Percentiles rank a stretch among this genome's conserved stretches.
Evolutionary conservation across 2,113 vertebrate genomes (phyloP).

Genomic region (Sorex araneus): DNA sequence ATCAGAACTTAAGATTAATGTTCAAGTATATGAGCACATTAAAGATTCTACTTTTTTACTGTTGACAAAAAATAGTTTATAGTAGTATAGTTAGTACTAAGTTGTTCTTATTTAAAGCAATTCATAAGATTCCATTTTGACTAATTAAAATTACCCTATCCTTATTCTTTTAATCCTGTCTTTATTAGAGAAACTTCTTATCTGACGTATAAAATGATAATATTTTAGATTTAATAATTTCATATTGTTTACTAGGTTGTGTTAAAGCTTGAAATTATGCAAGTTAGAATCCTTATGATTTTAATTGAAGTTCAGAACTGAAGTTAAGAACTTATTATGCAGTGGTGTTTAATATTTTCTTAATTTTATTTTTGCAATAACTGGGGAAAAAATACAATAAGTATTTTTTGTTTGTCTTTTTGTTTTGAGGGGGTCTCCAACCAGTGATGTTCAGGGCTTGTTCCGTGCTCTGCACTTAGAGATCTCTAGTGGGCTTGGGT

Average conservation of each 20-base stretch:
- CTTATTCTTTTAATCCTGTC: not conserved
- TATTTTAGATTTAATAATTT: not conserved
- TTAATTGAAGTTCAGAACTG: slow-evolving; percentile 44
- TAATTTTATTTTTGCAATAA: not conserved
- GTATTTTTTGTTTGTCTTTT: slow-evolving; percentile 71
- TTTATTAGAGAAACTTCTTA: not conserved
- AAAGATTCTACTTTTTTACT: slow-evolving; percentile 41
- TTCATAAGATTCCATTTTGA: not conserved
- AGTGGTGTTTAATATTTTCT: not conserved
- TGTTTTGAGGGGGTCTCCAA: not conserved
- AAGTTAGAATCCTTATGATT: slow-evolving; percentile 27
- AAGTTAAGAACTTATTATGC: not conserved
- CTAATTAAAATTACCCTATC: not conserved
- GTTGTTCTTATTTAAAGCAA: not conserved
- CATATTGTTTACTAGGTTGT: not conserved
- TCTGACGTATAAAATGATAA: not conserved
- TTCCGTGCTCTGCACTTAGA: too few species aligned
- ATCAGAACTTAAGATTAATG: slow-evolving; percentile 6
- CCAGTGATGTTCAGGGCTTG: too few species aligned
- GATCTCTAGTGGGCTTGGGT: too few species aligned
- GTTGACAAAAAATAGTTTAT: not conserved
- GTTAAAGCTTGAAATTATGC: slow-evolving; percentile 37
- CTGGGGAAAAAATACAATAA: not conserved
- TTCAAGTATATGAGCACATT: slow-evolving; percentile 4
- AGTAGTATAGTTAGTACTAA: not conserved